A percentile compares a stretch with the other conserved stretches of the same genome.
Evolutionary conservation across 2,888 invertebrate genomes (phyloP).

Genomic region (Drosophila cognata): DNA sequence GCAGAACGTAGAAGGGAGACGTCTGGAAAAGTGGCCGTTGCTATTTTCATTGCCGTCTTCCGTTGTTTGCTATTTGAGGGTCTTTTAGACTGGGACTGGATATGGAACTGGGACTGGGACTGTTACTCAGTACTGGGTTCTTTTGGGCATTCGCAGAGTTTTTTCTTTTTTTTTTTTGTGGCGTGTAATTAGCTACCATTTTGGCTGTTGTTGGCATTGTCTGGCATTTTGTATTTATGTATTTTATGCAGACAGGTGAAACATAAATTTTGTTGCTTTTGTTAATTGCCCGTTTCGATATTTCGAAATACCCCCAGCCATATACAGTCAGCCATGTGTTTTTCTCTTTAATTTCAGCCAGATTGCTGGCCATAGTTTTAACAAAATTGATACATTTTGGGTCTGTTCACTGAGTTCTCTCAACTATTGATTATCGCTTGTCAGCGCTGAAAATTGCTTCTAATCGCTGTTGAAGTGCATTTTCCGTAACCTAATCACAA

Average conservation of each 20-base stretch:
- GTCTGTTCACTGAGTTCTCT: conserved; percentile 11
- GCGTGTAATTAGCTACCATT: conserved; percentile 77
- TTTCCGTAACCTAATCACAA: conserved; percentile 38
- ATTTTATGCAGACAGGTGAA: conserved; percentile 81
- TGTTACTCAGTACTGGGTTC: conserved; percentile 17
- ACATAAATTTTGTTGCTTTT: conserved; percentile 80
- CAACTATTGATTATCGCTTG: conserved; percentile 72
- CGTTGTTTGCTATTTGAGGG: conserved; percentile 34
- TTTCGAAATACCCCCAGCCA: conserved; percentile 51
- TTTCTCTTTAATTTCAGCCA: conserved; percentile 45
- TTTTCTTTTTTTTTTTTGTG: conserved; percentile 34
- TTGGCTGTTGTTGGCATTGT: conserved; percentile 61
- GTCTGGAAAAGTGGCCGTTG: conserved; percentile 70
- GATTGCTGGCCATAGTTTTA: conserved; percentile 37
- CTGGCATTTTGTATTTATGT: conserved; percentile 68
- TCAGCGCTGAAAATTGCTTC: conserved; percentile 65
- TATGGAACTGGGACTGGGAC: conserved; percentile 9
- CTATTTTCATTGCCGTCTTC: conserved; percentile 72
- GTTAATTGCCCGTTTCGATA: conserved; percentile 72
- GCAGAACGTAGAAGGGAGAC: conserved; percentile 25
- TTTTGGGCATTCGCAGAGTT: conserved; percentile 41
- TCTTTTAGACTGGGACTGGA: conserved; percentile 26
- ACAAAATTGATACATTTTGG: conserved; percentile 62
- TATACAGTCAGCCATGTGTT: conserved; percentile 35
- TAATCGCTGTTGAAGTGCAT: conserved; percentile 40